Conservation (phyloP, 2,113 vertebrate species). For the Rhinogobius similis region DNA sequence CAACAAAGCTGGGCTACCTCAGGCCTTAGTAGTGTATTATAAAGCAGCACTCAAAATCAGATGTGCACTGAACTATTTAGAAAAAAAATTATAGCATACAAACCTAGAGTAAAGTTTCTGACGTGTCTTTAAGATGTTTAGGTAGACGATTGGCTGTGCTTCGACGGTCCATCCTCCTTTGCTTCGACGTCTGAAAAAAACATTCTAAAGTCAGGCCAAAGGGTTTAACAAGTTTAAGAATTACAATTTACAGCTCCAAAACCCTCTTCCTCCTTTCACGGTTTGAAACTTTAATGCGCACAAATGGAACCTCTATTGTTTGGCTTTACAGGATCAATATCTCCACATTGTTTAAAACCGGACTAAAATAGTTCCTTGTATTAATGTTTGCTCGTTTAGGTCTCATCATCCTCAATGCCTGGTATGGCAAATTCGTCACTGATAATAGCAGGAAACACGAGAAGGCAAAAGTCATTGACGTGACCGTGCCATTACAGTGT, state of each 20-base stretch:
- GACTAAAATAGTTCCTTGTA: neutral
- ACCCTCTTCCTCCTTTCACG: neutral
- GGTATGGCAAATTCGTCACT: constrained; percentile 98
- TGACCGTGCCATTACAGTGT: constrained; percentile 96
- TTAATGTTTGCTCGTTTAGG: constrained; percentile 71
- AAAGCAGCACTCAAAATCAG: neutral
- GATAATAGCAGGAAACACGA: constrained; percentile 92
- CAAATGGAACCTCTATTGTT: neutral
- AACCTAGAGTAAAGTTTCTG: neutral
- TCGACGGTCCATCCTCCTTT: neutral
- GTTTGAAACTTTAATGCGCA: neutral
- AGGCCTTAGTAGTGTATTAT: too few species aligned
- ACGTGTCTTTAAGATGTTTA: neutral
- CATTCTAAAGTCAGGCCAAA: neutral
- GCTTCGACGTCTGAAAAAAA: neutral
- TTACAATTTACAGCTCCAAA: neutral
- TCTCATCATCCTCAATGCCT: constrained; percentile 94
- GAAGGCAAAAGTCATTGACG: constrained; percentile 94
- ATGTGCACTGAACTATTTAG: neutral
- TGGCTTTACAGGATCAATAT: neutral
- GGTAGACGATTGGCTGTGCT: neutral
- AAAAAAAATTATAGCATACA: neutral
- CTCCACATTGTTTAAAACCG: neutral
- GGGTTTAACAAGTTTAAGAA: neutral
- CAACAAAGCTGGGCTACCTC: neutral